phyloP scores from a whole-genome alignment of 2,888 invertebrate genomes.

The Slavum lentiscoides region DNA sequence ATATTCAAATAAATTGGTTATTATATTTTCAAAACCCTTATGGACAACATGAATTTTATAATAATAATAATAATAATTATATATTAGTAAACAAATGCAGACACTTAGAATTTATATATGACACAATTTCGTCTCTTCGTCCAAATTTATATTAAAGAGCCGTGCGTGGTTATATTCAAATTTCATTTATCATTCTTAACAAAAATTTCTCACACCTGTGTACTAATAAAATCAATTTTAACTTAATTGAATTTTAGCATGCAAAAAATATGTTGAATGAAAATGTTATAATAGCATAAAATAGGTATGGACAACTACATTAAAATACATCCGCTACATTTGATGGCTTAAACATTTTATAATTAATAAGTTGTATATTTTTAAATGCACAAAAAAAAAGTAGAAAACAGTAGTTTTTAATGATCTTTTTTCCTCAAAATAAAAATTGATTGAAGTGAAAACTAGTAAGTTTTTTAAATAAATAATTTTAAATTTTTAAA shows the following conservation, averaged over 20 bases:
- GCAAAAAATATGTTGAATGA: background rate
- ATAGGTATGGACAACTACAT: background rate
- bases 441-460: no score
- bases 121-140: background rate
- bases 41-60: no score
- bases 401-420: no score
- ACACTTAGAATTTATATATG: background rate
- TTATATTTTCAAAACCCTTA: background rate
- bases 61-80: no score
- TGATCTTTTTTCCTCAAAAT: no score
- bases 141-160: background rate
- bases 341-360: background rate
- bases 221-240: background rate
- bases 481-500: no score
- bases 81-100: no score
- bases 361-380: no score
- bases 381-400: no score
- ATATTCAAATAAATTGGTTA: background rate
- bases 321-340: background rate
- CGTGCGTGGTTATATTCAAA: background rate
- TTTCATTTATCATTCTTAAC: background rate
- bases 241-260: background rate
- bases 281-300: background rate
- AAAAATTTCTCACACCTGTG: background rate
- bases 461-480: no score